These are phyloP conservation scores for Pyrgus malvae DNA, from an alignment of 2,888 invertebrate species.

Conservation along the genomic window DNA sequence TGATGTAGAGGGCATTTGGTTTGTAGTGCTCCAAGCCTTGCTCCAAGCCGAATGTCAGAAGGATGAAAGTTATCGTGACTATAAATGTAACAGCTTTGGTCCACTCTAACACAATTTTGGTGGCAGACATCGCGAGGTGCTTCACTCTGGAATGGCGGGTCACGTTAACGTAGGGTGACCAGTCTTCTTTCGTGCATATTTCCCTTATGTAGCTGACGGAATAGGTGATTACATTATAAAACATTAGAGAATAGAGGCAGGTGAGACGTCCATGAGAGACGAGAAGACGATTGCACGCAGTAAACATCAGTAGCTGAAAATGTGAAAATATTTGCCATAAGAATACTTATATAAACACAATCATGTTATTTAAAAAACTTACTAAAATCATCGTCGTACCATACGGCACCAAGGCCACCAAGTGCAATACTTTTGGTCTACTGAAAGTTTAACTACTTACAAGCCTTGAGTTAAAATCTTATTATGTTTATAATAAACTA, in stretches of 20 bases:
- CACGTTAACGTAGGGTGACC: conserved; percentile 89
- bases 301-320: conserved; percentile 86
- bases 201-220: conserved; percentile 89
- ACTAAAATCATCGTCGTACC: too few species aligned
- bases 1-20: conserved; percentile 85
- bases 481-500: too few species aligned
- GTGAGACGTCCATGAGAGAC: conserved; percentile 83
- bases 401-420: too few species aligned
- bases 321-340: conserved; percentile 13
- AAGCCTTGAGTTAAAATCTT: too few species aligned
- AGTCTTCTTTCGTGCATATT: conserved; percentile 87
- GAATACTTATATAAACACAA: too few species aligned
- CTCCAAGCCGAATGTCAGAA: conserved; percentile 88
- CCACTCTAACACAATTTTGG: conserved; percentile 90
- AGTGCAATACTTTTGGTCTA: too few species aligned
- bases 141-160: conserved; percentile 87
- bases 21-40: conserved; percentile 88
- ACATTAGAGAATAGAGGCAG: conserved; percentile 89
- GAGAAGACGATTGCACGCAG: conserved; percentile 86
- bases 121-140: conserved; percentile 90
- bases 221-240: conserved; percentile 91
- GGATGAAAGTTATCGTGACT: conserved; percentile 88
- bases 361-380: too few species aligned
- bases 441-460: too few species aligned
- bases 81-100: conserved; percentile 91